Percentiles rank a stretch among this genome's conserved stretches.
Conservation (phyloP, 2,888 invertebrate species). For the Melipona beecheii region DNA sequence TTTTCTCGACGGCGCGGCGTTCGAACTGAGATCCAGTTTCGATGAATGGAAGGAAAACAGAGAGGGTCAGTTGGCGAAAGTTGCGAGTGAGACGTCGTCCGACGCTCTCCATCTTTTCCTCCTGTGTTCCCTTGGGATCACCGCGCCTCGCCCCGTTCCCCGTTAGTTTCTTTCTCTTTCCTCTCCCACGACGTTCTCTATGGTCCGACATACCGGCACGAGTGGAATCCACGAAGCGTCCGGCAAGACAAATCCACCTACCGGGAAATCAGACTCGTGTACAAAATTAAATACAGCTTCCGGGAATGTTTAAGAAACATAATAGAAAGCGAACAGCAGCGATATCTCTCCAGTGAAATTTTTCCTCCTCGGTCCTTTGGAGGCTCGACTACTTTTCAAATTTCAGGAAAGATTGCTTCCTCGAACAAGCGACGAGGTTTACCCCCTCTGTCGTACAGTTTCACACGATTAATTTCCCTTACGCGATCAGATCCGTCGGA, state of each 20-base stretch:
- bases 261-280: background rate
- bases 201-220: constrained; percentile 13
- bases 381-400: background rate
- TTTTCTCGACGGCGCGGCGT: background rate
- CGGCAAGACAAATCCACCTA: constrained; percentile 8
- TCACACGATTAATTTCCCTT: constrained; percentile 47
- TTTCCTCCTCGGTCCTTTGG: no score
- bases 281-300: background rate
- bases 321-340: background rate
- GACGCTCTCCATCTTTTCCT: constrained; percentile 43
- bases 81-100: constrained; percentile 50
- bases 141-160: constrained; percentile 3
- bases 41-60: constrained; percentile 31
- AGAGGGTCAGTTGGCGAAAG: constrained; percentile 40
- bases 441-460: background rate
- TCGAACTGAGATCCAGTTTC: constrained; percentile 26
- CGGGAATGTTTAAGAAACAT: background rate
- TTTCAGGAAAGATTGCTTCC: background rate
- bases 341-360: no score
- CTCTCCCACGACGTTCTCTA: background rate
- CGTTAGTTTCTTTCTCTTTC: constrained; percentile 6
- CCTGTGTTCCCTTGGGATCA: constrained; percentile 54
- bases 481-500: constrained; percentile 43
- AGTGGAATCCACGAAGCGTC: constrained; percentile 4
- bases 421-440: constrained; percentile 6